These are phyloP conservation scores for Calliopum simillimum DNA, from an alignment of 2,888 invertebrate genomes.

Conservation along the genomic window DNA sequence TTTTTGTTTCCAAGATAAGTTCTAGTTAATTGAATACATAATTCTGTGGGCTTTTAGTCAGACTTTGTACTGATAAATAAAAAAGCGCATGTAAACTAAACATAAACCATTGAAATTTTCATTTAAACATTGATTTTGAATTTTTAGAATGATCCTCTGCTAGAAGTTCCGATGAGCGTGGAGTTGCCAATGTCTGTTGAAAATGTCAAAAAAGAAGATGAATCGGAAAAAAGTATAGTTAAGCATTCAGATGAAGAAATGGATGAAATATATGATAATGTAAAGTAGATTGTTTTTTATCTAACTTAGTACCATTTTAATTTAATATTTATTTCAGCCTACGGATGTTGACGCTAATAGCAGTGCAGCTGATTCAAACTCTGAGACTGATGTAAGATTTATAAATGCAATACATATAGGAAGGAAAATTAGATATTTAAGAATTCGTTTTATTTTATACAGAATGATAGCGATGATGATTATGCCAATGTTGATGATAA, in stretches of 20 bases:
- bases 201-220: constrained; percentile 5
- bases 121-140: not conserved
- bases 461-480: too few species aligned
- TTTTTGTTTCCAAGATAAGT: too few species aligned
- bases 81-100: too few species aligned
- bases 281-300: not conserved
- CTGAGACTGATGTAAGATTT: constrained; percentile 12
- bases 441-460: too few species aligned
- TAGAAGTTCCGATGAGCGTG: not conserved
- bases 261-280: constrained; percentile 3
- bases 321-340: constrained; percentile 5
- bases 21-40: too few species aligned
- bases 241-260: not conserved
- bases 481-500: not conserved
- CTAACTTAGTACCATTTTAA: not conserved
- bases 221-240: not conserved
- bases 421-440: too few species aligned
- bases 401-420: too few species aligned
- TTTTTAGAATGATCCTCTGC: constrained; percentile 5
- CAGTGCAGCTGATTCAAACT: constrained; percentile 7
- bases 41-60: too few species aligned
- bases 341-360: constrained; percentile 10
- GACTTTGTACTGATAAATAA: too few species aligned
- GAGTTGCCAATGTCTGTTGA: not conserved
- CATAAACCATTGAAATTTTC: too few species aligned